Percentiles rank a stretch among this genome's conserved stretches.
These are phyloP conservation scores for Apotomis turbidana DNA, from an alignment of 2,888 invertebrate genomes.

Conservation along the genomic window DNA sequence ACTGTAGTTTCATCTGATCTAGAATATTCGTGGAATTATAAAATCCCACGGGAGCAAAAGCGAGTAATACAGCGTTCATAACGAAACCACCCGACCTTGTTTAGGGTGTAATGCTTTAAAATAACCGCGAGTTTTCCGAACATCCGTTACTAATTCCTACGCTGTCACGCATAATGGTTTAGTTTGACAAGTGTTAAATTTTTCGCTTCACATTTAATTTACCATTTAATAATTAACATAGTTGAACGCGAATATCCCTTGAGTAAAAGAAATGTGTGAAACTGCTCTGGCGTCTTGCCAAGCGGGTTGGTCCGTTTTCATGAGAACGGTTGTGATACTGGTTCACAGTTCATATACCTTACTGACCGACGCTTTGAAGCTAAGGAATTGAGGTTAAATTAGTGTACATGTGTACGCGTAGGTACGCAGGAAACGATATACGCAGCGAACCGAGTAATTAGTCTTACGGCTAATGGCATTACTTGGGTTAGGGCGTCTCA, in stretches of 20 bases:
- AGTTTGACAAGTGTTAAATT: constrained; percentile 70
- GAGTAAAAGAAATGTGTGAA: constrained; percentile 59
- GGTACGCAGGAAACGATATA: constrained; percentile 68
- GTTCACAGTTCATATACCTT: constrained; percentile 77
- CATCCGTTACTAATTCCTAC: constrained; percentile 66
- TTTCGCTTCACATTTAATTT: constrained; percentile 67
- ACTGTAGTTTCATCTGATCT: too few species aligned
- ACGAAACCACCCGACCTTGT: constrained; percentile 15
- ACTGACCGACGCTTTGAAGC: constrained; percentile 75
- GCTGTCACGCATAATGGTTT: constrained; percentile 72
- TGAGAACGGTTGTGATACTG: constrained; percentile 69
- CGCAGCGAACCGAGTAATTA: constrained; percentile 74
- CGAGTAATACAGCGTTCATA: constrained; percentile 3
- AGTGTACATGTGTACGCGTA: constrained; percentile 53
- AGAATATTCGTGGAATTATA: too few species aligned
- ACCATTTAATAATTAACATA: constrained; percentile 61
- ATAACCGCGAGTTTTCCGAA: constrained; percentile 51
- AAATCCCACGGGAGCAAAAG: too few species aligned
- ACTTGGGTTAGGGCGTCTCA: constrained; percentile 52
- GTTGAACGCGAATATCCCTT: constrained; percentile 60
- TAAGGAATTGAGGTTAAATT: constrained; percentile 73
- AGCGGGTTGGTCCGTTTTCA: constrained; percentile 69
- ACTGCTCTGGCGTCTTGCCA: constrained; percentile 68
- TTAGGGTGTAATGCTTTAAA: constrained; percentile 24
- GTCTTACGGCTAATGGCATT: constrained; percentile 66